Evolutionary conservation across 1,140 invertebrate genomes (phyloP), one percentile per base, ranked within the genome.

Genomic region (Aplysia californica): DNA sequence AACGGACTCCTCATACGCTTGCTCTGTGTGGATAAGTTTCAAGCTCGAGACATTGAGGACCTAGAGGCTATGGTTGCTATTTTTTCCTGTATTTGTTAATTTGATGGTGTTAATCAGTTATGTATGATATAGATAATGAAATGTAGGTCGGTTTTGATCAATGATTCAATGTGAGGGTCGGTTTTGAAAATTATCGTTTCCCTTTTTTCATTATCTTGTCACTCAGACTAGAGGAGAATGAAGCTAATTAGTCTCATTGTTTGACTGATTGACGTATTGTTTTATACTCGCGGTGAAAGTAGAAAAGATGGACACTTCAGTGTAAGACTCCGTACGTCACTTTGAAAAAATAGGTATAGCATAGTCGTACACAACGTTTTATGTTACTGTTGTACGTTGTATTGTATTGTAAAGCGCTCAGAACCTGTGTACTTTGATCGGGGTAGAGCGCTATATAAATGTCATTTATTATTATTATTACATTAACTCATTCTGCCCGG

Each of bases 1-100:
- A 92, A 92, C 71, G 95, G 93, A 75, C 92, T 96, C 86, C 92
- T 95, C 87, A 91, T 97, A 66, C 95, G 94, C 88, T 92, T 97
- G 31, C 90, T 97, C 41, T 96, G 95, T 90, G 94, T 94, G 75
- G 94, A 94, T 78, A 94, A 31, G n/a, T 94, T 94, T 44, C 93
- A 92, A 82, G 92, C 93, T 41, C 91, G 94, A 88, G 94, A 95
- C 91, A 93, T 96, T 38, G 93, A 94, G 65, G 95, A 96, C 89
- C 92, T 96, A 75, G 94, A 94, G 88, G 93, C 96, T 69, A 96
- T 95, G 92, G 95, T 92, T 55, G n/a, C n/a, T n/a, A n/a, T n/a
- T 0, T 3, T 5, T 36, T 20, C 3, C 35, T 38, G 38, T 29
- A 59, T 6, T 23, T 10, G 21, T 5, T 5, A 23, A 10, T 23